A percentile compares a stretch with the other conserved stretches of the same genome.
These are phyloP conservation scores for Tetramorium simillimum DNA, from an alignment of 1,140 invertebrate species.

Conservation along the genomic window DNA sequence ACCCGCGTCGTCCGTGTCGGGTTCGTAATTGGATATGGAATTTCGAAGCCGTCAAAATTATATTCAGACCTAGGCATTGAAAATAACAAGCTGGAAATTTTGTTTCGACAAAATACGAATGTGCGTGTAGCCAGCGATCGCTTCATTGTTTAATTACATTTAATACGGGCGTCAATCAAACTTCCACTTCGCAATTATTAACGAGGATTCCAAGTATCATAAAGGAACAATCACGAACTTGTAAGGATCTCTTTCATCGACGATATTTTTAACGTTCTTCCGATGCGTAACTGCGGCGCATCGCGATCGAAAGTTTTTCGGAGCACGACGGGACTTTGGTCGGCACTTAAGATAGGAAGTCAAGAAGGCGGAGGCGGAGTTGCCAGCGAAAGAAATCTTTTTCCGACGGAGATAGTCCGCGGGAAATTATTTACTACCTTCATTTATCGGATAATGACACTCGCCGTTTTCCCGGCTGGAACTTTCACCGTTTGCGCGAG, in stretches of 20 bases:
- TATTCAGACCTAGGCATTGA: not conserved
- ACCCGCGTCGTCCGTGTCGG: not conserved
- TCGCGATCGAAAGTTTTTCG: slow-evolving; percentile 50
- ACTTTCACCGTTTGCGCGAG: not conserved
- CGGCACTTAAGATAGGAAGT: slow-evolving; percentile 29
- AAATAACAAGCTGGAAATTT: slow-evolving; percentile 2
- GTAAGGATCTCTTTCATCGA: not conserved
- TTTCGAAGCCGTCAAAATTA: not conserved
- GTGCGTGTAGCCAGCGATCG: not conserved
- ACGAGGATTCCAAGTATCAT: not conserved
- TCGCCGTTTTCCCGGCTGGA: slow-evolving; percentile 8
- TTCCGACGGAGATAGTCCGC: not conserved
- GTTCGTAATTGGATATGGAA: not conserved
- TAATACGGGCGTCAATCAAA: not conserved
- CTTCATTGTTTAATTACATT: slow-evolving; percentile 1
- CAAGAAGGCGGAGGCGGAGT: not conserved
- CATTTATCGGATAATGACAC: slow-evolving; percentile 49
- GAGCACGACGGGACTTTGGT: slow-evolving; percentile 2
- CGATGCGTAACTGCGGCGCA: slow-evolving; percentile 42
- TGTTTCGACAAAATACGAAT: not conserved
- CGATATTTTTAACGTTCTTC: slow-evolving; percentile 35
- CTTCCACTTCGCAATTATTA: not conserved
- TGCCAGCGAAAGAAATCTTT: slow-evolving; percentile 8
- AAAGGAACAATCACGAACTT: slow-evolving; percentile 10
- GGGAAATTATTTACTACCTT: slow-evolving; percentile 49